Evolutionary conservation across 23 tunicate genomes (phyloP).

Genomic region (Aplidium turbinatum): DNA sequence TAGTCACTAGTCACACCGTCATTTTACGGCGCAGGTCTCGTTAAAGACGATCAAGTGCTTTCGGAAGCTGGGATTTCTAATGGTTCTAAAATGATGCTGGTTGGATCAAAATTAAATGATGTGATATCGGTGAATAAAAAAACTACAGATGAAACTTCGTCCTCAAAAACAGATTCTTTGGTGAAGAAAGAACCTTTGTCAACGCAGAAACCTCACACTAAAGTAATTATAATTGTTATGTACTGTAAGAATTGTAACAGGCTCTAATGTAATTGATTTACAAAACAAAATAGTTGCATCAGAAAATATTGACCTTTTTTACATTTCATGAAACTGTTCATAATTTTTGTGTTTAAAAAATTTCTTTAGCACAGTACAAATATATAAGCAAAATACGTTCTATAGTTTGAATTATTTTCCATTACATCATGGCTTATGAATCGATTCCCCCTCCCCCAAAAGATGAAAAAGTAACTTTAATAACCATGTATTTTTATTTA

Average conservation of each 20-base stretch:
- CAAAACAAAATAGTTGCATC: not conserved
- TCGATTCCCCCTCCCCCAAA: no score
- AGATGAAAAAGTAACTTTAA: no score
- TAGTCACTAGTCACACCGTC: not conserved
- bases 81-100: constrained; percentile 90
- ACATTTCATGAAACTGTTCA: not conserved
- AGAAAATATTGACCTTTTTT: not conserved
- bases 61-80: constrained; percentile 64
- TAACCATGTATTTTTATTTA: no score
- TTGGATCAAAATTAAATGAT: constrained; percentile 81
- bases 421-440: no score
- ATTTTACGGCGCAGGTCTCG: constrained; percentile 44
- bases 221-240: constrained; percentile 31
- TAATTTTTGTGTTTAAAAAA: not conserved
- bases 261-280: not conserved
- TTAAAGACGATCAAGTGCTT: constrained; percentile 68
- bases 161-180: constrained; percentile 25
- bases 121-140: constrained; percentile 59
- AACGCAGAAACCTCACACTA: constrained; percentile 69
- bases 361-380: not conserved
- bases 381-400: no score
- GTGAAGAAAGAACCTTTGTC: constrained; percentile 68
- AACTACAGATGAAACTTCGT: constrained; percentile 40
- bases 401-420: no score
- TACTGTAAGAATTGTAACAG: not conserved